These are phyloP conservation scores for Coranthus polyacanthus DNA, from an alignment of 2,797 vertebrate genomes.

Conservation along the genomic window DNA sequence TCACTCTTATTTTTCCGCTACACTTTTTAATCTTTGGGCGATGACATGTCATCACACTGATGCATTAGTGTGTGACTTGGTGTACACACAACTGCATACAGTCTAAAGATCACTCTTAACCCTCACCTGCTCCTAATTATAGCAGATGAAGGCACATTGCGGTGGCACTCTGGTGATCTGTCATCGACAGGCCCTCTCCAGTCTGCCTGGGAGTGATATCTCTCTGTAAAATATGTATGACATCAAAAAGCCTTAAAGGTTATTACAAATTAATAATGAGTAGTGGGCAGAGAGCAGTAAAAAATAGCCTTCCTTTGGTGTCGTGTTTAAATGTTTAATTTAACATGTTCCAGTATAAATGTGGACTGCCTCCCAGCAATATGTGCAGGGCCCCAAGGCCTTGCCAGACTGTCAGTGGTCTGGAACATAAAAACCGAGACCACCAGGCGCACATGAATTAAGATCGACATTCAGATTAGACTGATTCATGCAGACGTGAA, in stretches of 20 bases:
- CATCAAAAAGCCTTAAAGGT: constrained; percentile 90
- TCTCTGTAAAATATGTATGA: constrained; percentile 89
- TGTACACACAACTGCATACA: constrained; percentile 20
- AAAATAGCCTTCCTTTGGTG: constrained; percentile 84
- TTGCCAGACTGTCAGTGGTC: constrained; percentile 34
- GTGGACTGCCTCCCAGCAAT: constrained; percentile 74
- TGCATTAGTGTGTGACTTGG: constrained; percentile 27
- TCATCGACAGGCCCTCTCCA: constrained; percentile 79
- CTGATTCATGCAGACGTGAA: constrained; percentile 61
- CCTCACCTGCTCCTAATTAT: constrained; percentile 84
- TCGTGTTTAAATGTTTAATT: constrained; percentile 87
- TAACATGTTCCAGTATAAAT: constrained; percentile 75
- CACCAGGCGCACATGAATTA: constrained; percentile 52
- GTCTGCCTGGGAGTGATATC: constrained; percentile 82
- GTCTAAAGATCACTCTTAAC: constrained; percentile 54
- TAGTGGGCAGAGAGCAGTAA: constrained; percentile 82
- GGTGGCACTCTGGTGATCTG: constrained; percentile 73
- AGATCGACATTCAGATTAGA: constrained; percentile 72
- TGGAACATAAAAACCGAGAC: constrained; percentile 43
- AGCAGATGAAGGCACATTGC: constrained; percentile 73
- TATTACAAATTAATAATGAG: constrained; percentile 90
- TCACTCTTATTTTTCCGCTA: neutral
- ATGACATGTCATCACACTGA: constrained; percentile 11
- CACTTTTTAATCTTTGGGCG: constrained; percentile 22
- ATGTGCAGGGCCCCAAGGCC: constrained; percentile 49